Evolutionary conservation across 1,140 invertebrate genomes (phyloP).

Genomic region (Drosophila melanica): DNA sequence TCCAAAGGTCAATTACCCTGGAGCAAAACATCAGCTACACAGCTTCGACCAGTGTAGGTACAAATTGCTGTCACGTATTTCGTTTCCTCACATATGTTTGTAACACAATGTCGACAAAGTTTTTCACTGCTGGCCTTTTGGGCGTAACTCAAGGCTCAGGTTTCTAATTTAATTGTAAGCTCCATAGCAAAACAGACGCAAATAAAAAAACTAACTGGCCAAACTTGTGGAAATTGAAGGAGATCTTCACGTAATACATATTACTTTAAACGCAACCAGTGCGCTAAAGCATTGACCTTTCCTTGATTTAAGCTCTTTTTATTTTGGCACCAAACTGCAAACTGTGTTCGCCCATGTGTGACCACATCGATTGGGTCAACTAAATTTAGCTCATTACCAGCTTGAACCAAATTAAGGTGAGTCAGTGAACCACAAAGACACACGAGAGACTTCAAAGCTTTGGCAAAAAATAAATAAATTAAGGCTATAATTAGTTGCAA

Average conservation of each 20-base stretch:
- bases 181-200: slow-evolving; percentile 42
- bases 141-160: slow-evolving; percentile 42
- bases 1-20: slow-evolving; percentile 31
- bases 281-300: slow-evolving; percentile 10
- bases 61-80: slow-evolving; percentile 73
- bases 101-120: slow-evolving; percentile 37
- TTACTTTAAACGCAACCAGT: slow-evolving; percentile 25
- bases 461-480: neutral
- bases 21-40: slow-evolving; percentile 25
- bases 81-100: slow-evolving; percentile 50
- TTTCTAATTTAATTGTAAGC: slow-evolving; percentile 76
- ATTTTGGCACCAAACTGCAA: slow-evolving; percentile 33
- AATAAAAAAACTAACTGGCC: slow-evolving; percentile 23
- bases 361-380: slow-evolving; percentile 35
- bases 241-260: neutral
- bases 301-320: slow-evolving; percentile 51
- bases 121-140: slow-evolving; percentile 36
- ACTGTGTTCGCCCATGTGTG: slow-evolving; percentile 22
- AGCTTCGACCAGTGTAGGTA: slow-evolving; percentile 9
- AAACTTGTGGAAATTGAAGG: neutral
- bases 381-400: slow-evolving; percentile 64
- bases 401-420: slow-evolving; percentile 58
- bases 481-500: neutral
- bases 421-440: slow-evolving; percentile 56
- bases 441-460: slow-evolving; percentile 18